Evolutionary conservation across 2,797 vertebrate genomes (phyloP).

Genomic region (Trichosurus vulpecula): DNA sequence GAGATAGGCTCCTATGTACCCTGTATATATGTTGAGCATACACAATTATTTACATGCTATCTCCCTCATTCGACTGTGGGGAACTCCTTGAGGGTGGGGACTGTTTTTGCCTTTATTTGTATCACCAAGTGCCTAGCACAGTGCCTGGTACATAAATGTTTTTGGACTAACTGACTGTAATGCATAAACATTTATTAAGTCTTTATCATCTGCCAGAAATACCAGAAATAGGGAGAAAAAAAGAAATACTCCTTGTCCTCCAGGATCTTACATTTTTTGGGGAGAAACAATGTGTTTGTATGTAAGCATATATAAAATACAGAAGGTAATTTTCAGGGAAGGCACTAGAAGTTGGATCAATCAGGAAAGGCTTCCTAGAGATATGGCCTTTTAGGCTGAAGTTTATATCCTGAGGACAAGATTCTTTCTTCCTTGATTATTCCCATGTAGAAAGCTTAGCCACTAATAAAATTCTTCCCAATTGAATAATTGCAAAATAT

Average conservation of each 20-base stretch:
- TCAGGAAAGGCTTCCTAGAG: background rate
- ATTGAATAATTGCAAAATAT: background rate
- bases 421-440: background rate
- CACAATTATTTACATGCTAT: background rate
- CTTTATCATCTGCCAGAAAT: background rate
- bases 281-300: background rate
- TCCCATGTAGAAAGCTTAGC: background rate
- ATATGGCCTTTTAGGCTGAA: background rate
- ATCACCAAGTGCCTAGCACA: background rate
- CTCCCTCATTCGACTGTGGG: background rate
- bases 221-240: background rate
- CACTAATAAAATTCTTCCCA: background rate
- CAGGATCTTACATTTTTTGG: background rate
- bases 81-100: background rate
- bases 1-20: background rate
- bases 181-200: background rate
- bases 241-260: background rate
- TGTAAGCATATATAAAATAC: background rate
- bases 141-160: background rate
- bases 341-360: background rate
- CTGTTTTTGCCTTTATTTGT: background rate
- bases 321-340: background rate
- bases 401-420: background rate
- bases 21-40: background rate
- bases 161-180: background rate